Evolutionary conservation across 2,113 vertebrate species (phyloP).

Genomic region (Hyperoodon ampullatus): DNA sequence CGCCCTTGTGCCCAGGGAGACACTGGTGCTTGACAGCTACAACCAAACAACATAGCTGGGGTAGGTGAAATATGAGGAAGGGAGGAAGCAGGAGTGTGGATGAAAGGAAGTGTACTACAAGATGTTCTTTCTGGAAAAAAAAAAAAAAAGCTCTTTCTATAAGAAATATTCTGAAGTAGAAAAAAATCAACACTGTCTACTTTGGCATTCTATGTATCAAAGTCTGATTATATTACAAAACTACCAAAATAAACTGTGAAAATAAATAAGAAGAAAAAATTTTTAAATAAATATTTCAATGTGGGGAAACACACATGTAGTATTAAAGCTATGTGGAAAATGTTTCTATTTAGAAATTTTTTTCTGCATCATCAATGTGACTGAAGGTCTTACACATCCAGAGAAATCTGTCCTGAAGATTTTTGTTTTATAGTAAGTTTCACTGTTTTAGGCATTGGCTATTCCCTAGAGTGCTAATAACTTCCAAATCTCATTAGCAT

Average conservation of each 20-base stretch:
- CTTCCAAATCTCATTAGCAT: background rate
- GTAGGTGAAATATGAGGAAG: fast-evolving
- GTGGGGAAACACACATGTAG: background rate
- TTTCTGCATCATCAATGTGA: background rate
- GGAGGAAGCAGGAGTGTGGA: background rate
- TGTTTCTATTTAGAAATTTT: background rate
- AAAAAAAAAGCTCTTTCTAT: background rate
- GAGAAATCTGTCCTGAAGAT: background rate
- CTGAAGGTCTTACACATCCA: background rate
- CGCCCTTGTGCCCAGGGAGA: background rate
- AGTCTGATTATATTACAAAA: background rate
- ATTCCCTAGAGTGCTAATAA: background rate
- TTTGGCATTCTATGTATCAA: background rate
- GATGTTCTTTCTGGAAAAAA: background rate
- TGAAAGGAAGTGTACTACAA: background rate
- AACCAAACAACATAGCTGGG: background rate
- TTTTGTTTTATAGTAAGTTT: background rate
- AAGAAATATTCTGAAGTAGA: background rate
- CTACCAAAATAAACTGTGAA: background rate
- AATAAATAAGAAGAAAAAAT: background rate
- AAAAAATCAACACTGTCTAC: background rate
- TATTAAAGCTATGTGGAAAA: background rate
- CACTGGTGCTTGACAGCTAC: background rate
- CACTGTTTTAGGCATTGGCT: background rate
- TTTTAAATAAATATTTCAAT: background rate